A percentile compares a stretch with the other conserved stretches of the same genome.
phyloP scores from a whole-genome alignment of 1,140 invertebrate genomes.

The Dreissena rostriformis region DNA sequence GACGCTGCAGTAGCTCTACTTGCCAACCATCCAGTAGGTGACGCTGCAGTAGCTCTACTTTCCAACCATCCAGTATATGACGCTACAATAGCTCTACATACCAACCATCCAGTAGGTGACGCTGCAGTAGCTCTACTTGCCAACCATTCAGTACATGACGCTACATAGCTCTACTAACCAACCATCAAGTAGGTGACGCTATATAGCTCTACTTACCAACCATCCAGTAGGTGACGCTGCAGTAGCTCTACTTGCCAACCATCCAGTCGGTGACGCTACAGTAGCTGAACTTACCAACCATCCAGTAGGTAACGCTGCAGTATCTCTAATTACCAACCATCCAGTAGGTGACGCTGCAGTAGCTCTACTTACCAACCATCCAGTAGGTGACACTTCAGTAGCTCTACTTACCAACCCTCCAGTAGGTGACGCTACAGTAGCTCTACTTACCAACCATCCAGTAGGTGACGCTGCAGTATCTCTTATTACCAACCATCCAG shows the following conservation, averaged over 20 bases:
- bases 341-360: conserved; percentile 38
- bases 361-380: conserved; percentile 55
- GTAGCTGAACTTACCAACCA: conserved; percentile 52
- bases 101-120: conserved; percentile 55
- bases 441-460: conserved; percentile 56
- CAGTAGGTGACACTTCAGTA: conserved; percentile 35
- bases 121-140: conserved; percentile 23
- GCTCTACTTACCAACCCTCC: conserved; percentile 54
- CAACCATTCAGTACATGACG: conserved; percentile 52
- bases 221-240: conserved; percentile 48
- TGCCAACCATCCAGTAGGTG: conserved; percentile 55
- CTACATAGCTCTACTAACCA: conserved; percentile 34
- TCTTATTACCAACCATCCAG: conserved; percentile 53
- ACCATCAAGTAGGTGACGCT: conserved; percentile 50
- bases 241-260: conserved; percentile 46
- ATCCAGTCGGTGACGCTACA: conserved; percentile 44
- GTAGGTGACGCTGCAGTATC: conserved; percentile 24
- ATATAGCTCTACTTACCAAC: conserved; percentile 49
- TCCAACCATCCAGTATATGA: conserved; percentile 55
- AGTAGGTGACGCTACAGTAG: conserved; percentile 31
- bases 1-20: conserved; percentile 13
- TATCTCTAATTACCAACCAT: conserved; percentile 53
- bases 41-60: conserved; percentile 23
- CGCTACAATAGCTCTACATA: conserved; percentile 20
- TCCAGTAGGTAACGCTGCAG: conserved; percentile 41